Evolutionary conservation across 2,113 vertebrate species (phyloP), one percentile per base, ranked within the genome.

Genomic region (Lamprotornis superbus): DNA sequence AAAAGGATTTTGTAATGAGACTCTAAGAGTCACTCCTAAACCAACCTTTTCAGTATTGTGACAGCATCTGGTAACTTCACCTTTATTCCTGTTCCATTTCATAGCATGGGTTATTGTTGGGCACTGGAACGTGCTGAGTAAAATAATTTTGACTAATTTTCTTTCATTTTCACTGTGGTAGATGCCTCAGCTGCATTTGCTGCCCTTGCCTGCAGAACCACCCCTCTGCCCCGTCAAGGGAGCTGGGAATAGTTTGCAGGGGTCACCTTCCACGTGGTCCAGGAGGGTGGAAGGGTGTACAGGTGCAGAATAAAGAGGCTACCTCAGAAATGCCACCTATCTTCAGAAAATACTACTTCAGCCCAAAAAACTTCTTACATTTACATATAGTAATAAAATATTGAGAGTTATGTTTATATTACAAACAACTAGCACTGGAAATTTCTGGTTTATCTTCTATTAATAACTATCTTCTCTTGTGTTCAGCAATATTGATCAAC

Each of bases 221-320:
- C 37, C 49, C 18, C 49, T 6, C 0, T 18, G 21, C 5, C 27
- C 27, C 12, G 20, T 67, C n/a, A 1, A 0, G 4, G 27, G 47
- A 57, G 28, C 14, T 4, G 15, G 5, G 50, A 71, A 16, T 1
- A 9, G 5, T 9, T 73, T 15, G 1, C 59, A 65, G 28, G 4
- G 13, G 15, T 52, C 17, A 55, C 39, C 50, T 89, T 56, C 44
- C n/a, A 67, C 0, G 0, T 15, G 15, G 33, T 11, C 15, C 40
- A 28, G 49, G 56, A 82, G 20, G 3, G 16, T 49, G 17, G 44
- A 60, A 76, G 23, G 22, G 47, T 2, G 1, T 18, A 24, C 15
- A 77, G 16, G 18, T 21, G 57, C 40, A 52, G 37, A 68, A 21
- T 22, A 83, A 21, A 80, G 73, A 76, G 28, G 4, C 13, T 21